Conservation (phyloP, 2,113 vertebrate genomes). For the Polypterus senegalus region DNA sequence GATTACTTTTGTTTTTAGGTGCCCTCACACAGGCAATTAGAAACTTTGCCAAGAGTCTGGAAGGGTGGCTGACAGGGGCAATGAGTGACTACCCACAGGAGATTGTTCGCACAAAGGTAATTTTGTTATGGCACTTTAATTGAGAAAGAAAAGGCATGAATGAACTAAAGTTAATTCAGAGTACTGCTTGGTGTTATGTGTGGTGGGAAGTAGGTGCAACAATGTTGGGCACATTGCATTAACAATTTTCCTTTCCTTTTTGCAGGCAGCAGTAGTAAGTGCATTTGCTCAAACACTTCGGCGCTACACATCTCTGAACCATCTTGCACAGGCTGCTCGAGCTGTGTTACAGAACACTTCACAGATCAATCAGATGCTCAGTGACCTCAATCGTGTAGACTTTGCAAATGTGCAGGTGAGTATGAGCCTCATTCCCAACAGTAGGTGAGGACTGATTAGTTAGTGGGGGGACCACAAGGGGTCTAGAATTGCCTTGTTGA, state of each 20-base stretch:
- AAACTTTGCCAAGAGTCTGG: slow-evolving; percentile 94
- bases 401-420: slow-evolving; percentile 92
- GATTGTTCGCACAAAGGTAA: slow-evolving; percentile 84
- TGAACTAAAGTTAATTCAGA: not conserved
- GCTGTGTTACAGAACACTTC: slow-evolving; percentile 95
- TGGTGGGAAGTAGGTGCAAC: not conserved
- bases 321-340: slow-evolving; percentile 84
- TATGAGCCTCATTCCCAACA: not conserved
- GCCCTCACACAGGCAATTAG: slow-evolving; percentile 91
- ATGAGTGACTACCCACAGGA: slow-evolving; percentile 87
- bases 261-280: slow-evolving; percentile 80
- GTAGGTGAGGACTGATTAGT: too few species aligned
- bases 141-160: not conserved
- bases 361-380: slow-evolving; percentile 98
- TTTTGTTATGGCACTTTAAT: not conserved
- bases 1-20: slow-evolving; percentile 43
- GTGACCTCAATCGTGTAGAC: slow-evolving; percentile 94
- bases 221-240: not conserved
- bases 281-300: slow-evolving; percentile 88
- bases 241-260: not conserved
- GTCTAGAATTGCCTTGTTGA: too few species aligned
- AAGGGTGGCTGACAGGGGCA: slow-evolving; percentile 85
- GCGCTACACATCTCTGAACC: slow-evolving; percentile 90
- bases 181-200: not conserved
- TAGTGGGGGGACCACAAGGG: too few species aligned